Percentiles rank a stretch among this genome's conserved stretches.
phyloP scores from a whole-genome alignment of 2,888 invertebrate genomes.

The Apoda limacodes region DNA sequence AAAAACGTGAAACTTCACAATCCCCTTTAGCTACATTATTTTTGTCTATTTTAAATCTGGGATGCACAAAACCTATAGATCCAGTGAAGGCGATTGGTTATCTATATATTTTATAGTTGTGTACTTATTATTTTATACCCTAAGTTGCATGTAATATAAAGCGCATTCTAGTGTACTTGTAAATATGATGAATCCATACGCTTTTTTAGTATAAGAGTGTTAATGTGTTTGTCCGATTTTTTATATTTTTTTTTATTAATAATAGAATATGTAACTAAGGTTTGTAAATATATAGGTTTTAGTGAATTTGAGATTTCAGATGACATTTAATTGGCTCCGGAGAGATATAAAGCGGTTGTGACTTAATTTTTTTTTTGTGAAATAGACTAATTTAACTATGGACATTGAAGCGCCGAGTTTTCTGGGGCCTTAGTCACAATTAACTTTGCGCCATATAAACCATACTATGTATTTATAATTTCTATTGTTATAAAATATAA shows the following conservation, averaged over 20 bases:
- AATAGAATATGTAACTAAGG: conserved; percentile 35
- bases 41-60: too few relatives aligned
- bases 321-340: conserved; percentile 27
- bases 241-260: conserved; percentile 49
- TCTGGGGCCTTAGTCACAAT: conserved; percentile 8
- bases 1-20: too few relatives aligned
- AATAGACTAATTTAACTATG: too few relatives aligned
- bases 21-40: too few relatives aligned
- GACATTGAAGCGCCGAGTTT: neutral
- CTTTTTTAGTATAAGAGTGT: conserved; percentile 65
- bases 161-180: conserved; percentile 50
- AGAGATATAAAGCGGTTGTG: conserved; percentile 34
- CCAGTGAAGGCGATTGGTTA: too few relatives aligned
- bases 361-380: conserved; percentile 20
- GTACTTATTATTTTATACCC: conserved; percentile 61
- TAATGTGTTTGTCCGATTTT: conserved; percentile 66
- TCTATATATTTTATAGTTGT: conserved; percentile 33
- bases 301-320: conserved; percentile 54
- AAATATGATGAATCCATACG: conserved; percentile 68
- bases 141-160: conserved; percentile 51
- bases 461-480: too few relatives aligned
- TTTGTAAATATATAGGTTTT: conserved; percentile 48
- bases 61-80: too few relatives aligned
- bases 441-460: conserved; percentile 10
- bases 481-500: too few relatives aligned